Percentiles rank a stretch among this genome's conserved stretches.
Conservation (phyloP, 2,888 invertebrate species). For the Ectemnius lituratus region DNA sequence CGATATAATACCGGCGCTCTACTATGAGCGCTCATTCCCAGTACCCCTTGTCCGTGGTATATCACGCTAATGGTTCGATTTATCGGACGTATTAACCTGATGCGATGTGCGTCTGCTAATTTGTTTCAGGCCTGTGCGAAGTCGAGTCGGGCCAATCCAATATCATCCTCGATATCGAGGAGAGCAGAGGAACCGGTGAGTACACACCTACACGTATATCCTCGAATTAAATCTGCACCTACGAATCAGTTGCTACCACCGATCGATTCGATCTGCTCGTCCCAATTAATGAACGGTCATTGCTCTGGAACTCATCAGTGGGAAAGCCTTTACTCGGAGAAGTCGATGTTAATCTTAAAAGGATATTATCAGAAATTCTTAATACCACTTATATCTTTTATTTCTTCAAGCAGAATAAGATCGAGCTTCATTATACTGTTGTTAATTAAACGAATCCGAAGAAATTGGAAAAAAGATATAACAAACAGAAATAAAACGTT, state of each 20-base stretch:
- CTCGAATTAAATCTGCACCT: no score
- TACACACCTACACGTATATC: conserved; percentile 62
- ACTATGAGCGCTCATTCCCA: conserved; percentile 6
- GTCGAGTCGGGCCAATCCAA: conserved; percentile 93
- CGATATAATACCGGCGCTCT: neutral
- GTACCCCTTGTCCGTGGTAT: conserved; percentile 4
- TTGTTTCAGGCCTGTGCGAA: conserved; percentile 85
- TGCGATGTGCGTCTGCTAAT: conserved; percentile 28
- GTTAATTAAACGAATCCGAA: no score
- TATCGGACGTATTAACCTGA: conserved; percentile 29
- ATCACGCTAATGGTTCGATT: conserved; percentile 21
- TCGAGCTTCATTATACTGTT: no score
- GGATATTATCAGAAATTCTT: neutral
- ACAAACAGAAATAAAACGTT: conserved; percentile 12
- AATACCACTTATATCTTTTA: conserved; percentile 3
- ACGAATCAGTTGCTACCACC: no score
- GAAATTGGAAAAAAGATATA: neutral
- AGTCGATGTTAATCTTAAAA: no score
- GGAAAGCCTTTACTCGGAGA: no score
- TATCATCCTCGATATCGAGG: conserved; percentile 93
- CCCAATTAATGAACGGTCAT: no score
- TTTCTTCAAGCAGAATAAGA: neutral
- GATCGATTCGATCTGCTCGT: no score
- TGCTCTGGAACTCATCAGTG: no score
- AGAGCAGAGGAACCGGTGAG: conserved; percentile 92